These are phyloP conservation scores for Willisornis vidua DNA, from an alignment of 2,113 vertebrate species.

Conservation along the genomic window DNA sequence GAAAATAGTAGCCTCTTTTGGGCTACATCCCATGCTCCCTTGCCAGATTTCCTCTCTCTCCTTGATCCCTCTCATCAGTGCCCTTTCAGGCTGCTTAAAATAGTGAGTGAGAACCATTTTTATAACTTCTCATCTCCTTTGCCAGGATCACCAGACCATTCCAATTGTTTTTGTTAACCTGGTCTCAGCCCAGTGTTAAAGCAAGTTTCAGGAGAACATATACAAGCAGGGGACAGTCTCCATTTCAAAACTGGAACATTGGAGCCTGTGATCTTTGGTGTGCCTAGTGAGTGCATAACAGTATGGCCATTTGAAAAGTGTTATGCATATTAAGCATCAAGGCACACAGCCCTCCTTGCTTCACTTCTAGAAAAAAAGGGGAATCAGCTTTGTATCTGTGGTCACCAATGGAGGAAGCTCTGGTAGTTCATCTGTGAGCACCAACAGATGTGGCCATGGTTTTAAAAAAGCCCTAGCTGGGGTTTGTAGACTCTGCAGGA, in stretches of 20 bases:
- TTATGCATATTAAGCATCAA: neutral
- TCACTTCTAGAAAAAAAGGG: neutral
- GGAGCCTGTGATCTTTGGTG: neutral
- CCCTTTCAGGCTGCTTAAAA: slow-evolving; percentile 66
- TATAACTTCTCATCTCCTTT: neutral
- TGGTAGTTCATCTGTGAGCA: neutral
- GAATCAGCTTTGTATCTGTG: neutral
- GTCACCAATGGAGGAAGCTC: accelerated
- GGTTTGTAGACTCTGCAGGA: neutral
- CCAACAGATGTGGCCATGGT: accelerated
- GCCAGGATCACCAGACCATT: slow-evolving; percentile 41
- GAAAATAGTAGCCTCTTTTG: slow-evolving; percentile 22
- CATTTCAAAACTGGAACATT: accelerated
- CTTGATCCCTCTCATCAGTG: slow-evolving; percentile 42
- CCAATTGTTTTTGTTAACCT: slow-evolving; percentile 19
- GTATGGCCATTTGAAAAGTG: neutral
- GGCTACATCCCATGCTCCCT: neutral
- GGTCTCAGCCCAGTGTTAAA: neutral
- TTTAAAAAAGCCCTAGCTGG: neutral
- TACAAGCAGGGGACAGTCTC: neutral
- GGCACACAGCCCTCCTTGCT: neutral
- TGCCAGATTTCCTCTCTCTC: slow-evolving; percentile 60
- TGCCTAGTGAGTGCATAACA: accelerated
- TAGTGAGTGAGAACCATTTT: slow-evolving; percentile 53
- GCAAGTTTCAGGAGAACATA: neutral